Percentiles rank a stretch among this genome's conserved stretches.
Conservation (phyloP, 2,113 vertebrate genomes). For the Syngnathus scovelli region DNA sequence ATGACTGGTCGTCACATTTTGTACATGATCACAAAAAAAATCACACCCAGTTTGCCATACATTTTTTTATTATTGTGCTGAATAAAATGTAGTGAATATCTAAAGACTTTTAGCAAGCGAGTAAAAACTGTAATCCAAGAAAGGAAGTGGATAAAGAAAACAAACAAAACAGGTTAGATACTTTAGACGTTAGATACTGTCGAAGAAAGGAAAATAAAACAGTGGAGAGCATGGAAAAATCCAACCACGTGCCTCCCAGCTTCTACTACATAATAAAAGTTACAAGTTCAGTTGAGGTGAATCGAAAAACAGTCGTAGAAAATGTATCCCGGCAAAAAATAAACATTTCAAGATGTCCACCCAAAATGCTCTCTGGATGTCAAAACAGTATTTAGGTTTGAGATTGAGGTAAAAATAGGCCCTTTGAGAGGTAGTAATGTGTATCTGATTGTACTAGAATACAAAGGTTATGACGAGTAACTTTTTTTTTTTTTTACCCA, state of each 20-base stretch:
- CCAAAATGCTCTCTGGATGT: constrained; percentile 73
- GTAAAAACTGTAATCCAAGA: constrained; percentile 80
- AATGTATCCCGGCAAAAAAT: constrained; percentile 75
- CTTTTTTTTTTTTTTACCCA: constrained; percentile 63
- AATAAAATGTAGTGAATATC: constrained; percentile 85
- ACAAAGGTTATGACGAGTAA: constrained; percentile 70
- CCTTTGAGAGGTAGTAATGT: constrained; percentile 93
- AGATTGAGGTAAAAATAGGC: constrained; percentile 94
- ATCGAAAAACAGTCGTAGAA: constrained; percentile 5
- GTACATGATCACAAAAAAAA: constrained; percentile 6
- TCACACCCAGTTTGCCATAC: constrained; percentile 76
- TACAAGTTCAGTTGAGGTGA: constrained; percentile 1
- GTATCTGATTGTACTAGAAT: constrained; percentile 88
- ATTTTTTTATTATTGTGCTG: constrained; percentile 84
- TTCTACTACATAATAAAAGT: constrained; percentile 73
- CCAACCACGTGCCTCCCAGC: constrained; percentile 79
- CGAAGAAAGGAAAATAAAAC: constrained; percentile 21
- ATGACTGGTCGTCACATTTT: neutral
- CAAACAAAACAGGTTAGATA: constrained; percentile 73
- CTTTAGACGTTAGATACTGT: constrained; percentile 60
- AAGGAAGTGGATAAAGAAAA: constrained; percentile 80
- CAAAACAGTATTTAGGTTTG: constrained; percentile 79
- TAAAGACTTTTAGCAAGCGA: constrained; percentile 85
- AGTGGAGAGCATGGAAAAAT: constrained; percentile 68
- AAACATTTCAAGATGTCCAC: constrained; percentile 89